Evolutionary conservation across 53 echinoderm and acorn worm genomes (phyloP).

Genomic region (Zoroaster sp.): DNA sequence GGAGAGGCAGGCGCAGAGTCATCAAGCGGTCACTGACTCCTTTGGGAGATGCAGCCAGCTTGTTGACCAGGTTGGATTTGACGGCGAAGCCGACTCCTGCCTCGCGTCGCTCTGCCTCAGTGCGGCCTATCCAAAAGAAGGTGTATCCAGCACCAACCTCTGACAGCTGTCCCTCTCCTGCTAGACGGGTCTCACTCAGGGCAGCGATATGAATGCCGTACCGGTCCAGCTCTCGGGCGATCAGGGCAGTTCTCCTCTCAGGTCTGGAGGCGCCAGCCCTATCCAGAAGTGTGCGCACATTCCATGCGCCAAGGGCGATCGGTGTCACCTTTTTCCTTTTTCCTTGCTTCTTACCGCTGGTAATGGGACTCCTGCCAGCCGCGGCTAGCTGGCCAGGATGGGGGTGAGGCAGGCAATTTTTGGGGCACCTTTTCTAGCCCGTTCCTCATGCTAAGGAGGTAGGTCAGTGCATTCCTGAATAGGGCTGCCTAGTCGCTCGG

Average conservation of each 20-base stretch:
- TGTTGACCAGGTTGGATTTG: neutral
- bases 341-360: no score
- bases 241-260: neutral
- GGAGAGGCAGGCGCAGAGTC: neutral
- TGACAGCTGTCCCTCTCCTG: neutral
- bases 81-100: constrained; percentile 26
- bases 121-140: constrained; percentile 8
- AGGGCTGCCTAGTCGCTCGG: neutral
- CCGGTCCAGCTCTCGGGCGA: neutral
- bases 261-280: neutral
- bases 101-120: neutral
- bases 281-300: neutral
- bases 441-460: neutral
- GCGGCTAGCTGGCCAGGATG: neutral
- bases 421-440: no score
- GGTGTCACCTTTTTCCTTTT: no score
- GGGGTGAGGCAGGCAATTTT: constrained; percentile 16
- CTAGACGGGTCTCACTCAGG: neutral
- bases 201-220: no score
- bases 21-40: constrained; percentile 2
- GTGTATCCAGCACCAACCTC: neutral
- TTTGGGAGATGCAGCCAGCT: neutral
- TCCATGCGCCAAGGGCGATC: no score
- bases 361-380: neutral
- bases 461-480: neutral